Evolutionary conservation across 53 echinoderm and acorn worm species (phyloP).

Genomic region (Crossaster papposus): DNA sequence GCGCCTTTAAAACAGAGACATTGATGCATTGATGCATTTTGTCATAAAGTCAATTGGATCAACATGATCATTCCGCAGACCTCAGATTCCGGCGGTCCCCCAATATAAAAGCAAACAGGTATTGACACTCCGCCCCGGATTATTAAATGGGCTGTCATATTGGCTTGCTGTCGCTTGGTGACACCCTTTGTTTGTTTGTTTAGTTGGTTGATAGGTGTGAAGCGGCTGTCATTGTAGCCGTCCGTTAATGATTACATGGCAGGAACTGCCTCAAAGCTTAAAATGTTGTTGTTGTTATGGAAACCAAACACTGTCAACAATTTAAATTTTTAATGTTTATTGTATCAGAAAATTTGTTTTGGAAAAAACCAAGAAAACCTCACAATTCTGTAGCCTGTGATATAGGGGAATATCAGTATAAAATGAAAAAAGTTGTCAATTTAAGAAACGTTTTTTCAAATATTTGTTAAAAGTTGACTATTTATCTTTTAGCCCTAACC

Average conservation of each 20-base stretch:
- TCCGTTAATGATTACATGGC: constrained; percentile 2
- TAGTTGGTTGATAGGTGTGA: constrained; percentile 29
- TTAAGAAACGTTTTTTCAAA: too few species aligned
- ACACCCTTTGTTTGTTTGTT: constrained; percentile 21
- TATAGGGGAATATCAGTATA: too few species aligned
- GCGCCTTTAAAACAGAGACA: neutral
- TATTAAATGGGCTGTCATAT: constrained; percentile 24
- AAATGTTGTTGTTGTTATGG: too few species aligned
- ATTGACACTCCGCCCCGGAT: neutral
- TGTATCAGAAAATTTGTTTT: too few species aligned
- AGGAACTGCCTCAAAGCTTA: neutral
- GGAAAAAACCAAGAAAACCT: too few species aligned
- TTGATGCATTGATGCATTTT: neutral
- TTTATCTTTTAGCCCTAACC: too few species aligned
- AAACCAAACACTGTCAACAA: too few species aligned
- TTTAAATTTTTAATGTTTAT: too few species aligned
- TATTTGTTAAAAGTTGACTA: too few species aligned
- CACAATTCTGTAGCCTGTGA: too few species aligned
- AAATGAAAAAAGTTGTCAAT: neutral
- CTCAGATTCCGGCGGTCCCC: neutral
- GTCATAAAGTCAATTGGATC: constrained; percentile 1
- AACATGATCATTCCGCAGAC: neutral
- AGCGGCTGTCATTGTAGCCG: constrained; percentile 16
- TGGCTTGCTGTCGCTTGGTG: constrained; percentile 41
- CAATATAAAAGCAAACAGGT: constrained; percentile 31